Percentiles rank a stretch among this genome's conserved stretches.
phyloP scores from a whole-genome alignment of 2,888 invertebrate genomes.

The Lamellibrachia satsuma region DNA sequence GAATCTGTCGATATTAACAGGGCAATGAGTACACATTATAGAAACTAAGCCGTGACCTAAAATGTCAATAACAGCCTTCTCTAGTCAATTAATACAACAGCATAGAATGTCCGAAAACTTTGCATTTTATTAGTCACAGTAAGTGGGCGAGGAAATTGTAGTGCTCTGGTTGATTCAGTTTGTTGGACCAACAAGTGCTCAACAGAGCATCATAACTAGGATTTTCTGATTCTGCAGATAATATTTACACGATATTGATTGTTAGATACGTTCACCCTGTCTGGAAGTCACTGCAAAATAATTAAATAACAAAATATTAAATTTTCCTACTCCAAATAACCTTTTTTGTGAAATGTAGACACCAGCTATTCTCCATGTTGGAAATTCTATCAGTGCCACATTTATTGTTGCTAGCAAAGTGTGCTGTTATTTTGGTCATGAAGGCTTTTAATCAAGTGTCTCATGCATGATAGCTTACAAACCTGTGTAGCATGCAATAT shows the following conservation, averaged over 20 bases:
- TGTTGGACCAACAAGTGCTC: background rate
- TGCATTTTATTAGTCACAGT: background rate
- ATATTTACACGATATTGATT: too few relatives aligned
- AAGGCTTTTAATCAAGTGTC: background rate
- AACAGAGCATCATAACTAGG: too few relatives aligned
- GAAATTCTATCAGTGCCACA: background rate
- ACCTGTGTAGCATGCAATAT: background rate
- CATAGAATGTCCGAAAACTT: background rate
- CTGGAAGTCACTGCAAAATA: too few relatives aligned
- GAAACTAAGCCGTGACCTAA: background rate
- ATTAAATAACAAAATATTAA: background rate
- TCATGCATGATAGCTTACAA: background rate
- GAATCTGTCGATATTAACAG: background rate
- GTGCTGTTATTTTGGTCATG: background rate
- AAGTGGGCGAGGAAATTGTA: background rate
- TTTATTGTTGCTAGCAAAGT: background rate
- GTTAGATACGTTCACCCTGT: too few relatives aligned
- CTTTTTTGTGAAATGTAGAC: background rate
- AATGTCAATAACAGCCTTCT: background rate
- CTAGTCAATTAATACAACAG: background rate
- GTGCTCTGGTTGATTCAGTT: background rate
- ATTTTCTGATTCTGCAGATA: too few relatives aligned
- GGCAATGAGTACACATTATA: background rate
- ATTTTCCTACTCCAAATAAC: background rate
- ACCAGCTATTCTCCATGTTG: background rate